phyloP scores from a whole-genome alignment of 2,113 vertebrate species.

The Rousettus leschenaultii region DNA sequence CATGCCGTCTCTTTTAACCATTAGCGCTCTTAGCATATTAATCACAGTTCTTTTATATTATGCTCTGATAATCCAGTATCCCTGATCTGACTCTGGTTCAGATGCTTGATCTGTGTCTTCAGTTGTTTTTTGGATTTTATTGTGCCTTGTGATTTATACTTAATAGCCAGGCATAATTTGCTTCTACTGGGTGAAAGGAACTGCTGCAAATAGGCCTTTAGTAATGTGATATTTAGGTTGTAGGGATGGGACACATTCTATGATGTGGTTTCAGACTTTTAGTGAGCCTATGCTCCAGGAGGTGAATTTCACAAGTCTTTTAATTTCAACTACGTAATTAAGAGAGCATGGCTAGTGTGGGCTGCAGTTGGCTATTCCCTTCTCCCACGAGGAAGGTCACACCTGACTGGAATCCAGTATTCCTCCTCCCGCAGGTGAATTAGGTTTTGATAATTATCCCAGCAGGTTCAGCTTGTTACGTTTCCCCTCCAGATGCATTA shows the following conservation, averaged over 20 bases:
- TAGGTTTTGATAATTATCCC: neutral
- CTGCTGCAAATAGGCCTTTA: neutral
- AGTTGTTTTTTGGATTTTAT: neutral
- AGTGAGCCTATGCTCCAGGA: neutral
- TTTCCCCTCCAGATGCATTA: neutral
- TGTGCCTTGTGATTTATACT: neutral
- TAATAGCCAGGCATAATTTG: too few relatives aligned
- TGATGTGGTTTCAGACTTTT: neutral
- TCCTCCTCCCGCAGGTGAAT: neutral
- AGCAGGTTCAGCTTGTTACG: neutral
- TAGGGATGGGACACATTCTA: neutral
- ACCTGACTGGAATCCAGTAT: too few relatives aligned
- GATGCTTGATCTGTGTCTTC: neutral
- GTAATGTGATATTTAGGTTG: neutral
- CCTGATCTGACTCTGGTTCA: neutral
- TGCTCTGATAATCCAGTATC: neutral
- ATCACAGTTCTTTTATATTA: neutral
- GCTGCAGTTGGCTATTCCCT: neutral
- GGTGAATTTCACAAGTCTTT: neutral
- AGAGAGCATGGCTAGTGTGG: neutral
- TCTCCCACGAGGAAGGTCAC: neutral
- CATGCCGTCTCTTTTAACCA: neutral
- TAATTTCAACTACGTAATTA: too few relatives aligned
- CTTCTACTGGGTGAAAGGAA: neutral
- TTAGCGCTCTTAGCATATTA: neutral